Conservation (phyloP, 1,140 invertebrate species). For the Parasteatoda tepidariorum region DNA sequence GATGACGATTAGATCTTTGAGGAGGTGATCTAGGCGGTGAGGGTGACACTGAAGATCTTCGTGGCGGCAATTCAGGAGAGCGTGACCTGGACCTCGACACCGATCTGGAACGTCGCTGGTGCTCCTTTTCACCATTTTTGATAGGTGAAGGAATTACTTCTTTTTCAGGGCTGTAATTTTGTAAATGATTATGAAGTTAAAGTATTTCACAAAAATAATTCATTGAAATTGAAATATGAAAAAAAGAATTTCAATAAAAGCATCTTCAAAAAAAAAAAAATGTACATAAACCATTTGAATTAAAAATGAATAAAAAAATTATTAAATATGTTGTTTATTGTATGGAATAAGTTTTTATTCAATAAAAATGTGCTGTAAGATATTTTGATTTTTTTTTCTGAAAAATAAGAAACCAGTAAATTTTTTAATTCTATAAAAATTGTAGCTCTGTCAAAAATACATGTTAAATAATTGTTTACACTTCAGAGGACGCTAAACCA, state of each 20-base stretch:
- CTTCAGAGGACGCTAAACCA: no score
- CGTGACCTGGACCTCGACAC: conserved; percentile 66
- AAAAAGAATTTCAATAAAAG: background rate
- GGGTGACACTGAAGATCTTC: background rate
- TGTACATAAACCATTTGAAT: background rate
- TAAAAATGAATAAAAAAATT: background rate
- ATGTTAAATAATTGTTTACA: no score
- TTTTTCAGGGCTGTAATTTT: conserved; percentile 24
- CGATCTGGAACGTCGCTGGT: conserved; percentile 63
- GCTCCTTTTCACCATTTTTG: conserved; percentile 35
- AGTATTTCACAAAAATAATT: background rate
- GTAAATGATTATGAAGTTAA: no score
- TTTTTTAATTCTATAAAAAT: no score
- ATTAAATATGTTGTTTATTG: no score
- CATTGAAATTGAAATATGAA: background rate
- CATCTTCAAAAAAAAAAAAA: background rate
- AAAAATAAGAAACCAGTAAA: no score
- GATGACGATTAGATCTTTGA: conserved; percentile 45
- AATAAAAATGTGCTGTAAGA: no score
- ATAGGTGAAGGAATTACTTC: background rate
- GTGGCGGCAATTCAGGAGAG: conserved; percentile 58
- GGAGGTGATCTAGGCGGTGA: conserved; percentile 23
- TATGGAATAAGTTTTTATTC: no score
- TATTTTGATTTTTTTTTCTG: no score
- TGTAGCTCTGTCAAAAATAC: no score